Evolutionary conservation across 37 sponge, comb jelly and placozoan genomes (phyloP).

Genomic region (Ianthella basta): DNA sequence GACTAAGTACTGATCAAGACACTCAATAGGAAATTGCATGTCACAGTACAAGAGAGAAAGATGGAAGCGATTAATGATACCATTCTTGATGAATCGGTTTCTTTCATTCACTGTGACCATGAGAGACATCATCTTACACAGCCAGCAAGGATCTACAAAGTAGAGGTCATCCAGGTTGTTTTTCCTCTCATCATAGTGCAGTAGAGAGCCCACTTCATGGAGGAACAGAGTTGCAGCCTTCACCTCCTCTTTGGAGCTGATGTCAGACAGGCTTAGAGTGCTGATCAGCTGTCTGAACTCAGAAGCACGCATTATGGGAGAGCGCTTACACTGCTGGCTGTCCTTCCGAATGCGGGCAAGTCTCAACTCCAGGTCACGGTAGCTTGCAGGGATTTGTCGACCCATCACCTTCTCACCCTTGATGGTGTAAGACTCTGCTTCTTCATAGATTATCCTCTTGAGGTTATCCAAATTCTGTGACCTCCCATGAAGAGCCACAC

Average conservation of each 20-base stretch:
- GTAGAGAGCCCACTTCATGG: constrained; percentile 13
- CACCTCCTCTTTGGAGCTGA: neutral
- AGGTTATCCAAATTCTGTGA: neutral
- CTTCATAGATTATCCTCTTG: no score
- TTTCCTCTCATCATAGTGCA: constrained; percentile 17
- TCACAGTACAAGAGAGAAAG: constrained; percentile 66
- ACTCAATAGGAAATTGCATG: constrained; percentile 71
- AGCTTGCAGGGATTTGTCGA: constrained; percentile 63
- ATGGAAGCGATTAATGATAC: constrained; percentile 54
- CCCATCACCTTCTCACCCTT: constrained; percentile 59
- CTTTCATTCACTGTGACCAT: constrained; percentile 68
- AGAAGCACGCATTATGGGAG: constrained; percentile 55
- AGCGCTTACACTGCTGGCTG: neutral
- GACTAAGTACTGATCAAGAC: constrained; percentile 70
- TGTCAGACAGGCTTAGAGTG: neutral
- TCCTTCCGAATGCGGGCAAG: constrained; percentile 31
- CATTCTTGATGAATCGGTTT: constrained; percentile 71
- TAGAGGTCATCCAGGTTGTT: constrained; percentile 21
- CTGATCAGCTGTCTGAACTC: constrained; percentile 4
- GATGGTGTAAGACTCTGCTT: no score
- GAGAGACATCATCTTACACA: constrained; percentile 72
- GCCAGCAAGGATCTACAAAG: neutral
- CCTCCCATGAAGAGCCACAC: constrained; percentile 57
- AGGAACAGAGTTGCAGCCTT: neutral
- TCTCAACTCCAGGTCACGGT: constrained; percentile 46